Percentiles rank a stretch among this genome's conserved stretches.
phyloP scores from a whole-genome alignment of 23 tunicate species.

The Halocynthia roretzi region DNA sequence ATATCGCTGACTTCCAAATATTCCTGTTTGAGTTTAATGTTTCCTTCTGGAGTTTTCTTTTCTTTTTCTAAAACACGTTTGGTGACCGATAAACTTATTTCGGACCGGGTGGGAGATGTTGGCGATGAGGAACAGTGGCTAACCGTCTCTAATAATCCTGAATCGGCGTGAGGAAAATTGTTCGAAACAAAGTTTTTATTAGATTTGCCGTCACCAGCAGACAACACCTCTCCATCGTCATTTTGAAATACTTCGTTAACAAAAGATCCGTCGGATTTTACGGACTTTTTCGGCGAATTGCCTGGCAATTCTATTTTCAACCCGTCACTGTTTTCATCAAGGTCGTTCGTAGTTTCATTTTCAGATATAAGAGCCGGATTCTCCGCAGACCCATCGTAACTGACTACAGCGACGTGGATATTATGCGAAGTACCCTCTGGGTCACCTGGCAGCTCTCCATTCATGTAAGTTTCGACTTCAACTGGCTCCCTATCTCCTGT shows the following conservation, averaged over 20 bases:
- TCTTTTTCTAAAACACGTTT: background rate
- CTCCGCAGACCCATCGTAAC: background rate
- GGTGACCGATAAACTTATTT: background rate
- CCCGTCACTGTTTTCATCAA: background rate
- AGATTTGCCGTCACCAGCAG: too few species aligned
- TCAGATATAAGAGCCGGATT: background rate
- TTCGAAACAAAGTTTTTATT: too few species aligned
- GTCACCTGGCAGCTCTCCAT: background rate
- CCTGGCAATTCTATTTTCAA: too few species aligned
- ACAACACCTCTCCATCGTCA: background rate
- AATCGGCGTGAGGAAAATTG: too few species aligned
- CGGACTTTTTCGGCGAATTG: background rate
- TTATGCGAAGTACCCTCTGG: background rate
- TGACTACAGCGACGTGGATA: background rate
- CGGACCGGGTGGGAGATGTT: too few species aligned
- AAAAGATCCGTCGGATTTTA: conserved; percentile 13
- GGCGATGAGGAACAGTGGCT: too few species aligned
- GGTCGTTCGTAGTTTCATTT: background rate
- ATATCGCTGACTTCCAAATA: conserved; percentile 41
- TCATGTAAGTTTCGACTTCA: background rate
- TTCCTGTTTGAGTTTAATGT: background rate
- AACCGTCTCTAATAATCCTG: too few species aligned
- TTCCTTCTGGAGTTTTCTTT: background rate
- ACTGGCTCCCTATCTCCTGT: background rate
- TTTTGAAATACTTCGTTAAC: conserved; percentile 11